A percentile compares a stretch with the other conserved stretches of the same genome.
These are phyloP conservation scores for Hystrix brachyura DNA, from an alignment of 2,113 vertebrate genomes.

Conservation along the genomic window DNA sequence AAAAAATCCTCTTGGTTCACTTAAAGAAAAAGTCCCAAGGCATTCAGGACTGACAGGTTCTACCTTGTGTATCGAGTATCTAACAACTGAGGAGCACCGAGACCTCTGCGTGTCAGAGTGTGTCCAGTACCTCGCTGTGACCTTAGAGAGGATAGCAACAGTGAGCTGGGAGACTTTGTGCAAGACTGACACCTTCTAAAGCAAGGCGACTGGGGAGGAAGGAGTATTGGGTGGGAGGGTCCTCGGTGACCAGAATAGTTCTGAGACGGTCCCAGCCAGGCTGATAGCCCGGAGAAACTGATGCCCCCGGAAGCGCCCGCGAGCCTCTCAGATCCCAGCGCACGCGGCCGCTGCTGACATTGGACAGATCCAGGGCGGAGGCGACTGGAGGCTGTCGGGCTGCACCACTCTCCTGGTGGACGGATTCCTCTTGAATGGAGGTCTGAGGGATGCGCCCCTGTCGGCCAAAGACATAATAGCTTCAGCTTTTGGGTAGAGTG, in stretches of 20 bases:
- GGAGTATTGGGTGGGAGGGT: neutral
- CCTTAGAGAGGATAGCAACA: neutral
- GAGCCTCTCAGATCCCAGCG: accelerated
- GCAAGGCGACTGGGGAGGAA: neutral
- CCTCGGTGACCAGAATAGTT: accelerated
- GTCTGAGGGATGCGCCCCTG: accelerated
- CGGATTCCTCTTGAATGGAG: neutral
- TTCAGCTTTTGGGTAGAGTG: neutral
- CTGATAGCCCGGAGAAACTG: neutral
- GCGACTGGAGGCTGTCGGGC: neutral
- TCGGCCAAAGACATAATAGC: accelerated
- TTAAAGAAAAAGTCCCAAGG: neutral
- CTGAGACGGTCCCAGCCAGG: neutral
- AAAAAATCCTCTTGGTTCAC: too few relatives aligned
- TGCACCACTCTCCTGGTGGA: accelerated
- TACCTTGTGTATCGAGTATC: neutral
- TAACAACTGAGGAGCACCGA: neutral
- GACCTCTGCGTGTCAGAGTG: neutral
- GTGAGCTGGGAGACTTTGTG: neutral
- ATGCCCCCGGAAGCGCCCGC: accelerated
- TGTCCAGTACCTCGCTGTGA: neutral
- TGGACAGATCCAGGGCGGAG: neutral
- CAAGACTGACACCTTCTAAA: neutral
- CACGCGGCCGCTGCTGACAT: too few relatives aligned
- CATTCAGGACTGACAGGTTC: neutral